Evolutionary conservation across 2,888 invertebrate genomes (phyloP), one percentile per base, ranked within the genome.

Genomic region (Eumerus sabulonum): DNA sequence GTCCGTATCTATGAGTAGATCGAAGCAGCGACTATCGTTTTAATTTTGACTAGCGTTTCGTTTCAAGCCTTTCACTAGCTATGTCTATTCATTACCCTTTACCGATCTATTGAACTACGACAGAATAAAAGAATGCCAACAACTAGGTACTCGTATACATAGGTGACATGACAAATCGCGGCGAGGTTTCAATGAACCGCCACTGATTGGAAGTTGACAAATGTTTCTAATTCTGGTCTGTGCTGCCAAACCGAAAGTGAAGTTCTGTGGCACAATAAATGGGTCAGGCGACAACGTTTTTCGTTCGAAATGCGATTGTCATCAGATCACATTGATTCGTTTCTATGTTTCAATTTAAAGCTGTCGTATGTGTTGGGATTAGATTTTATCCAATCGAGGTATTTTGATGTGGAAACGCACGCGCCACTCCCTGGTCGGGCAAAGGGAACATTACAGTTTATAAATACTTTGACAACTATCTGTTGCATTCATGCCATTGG

Each of bases 401-500:
- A 63, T 13, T 14, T 38, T 40, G 17, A 50, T 38, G 18, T 48
- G 36, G 13, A 44, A 35, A 17, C 42, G 44, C 16, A 27, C 7
- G 27, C 27, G 56, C 9, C 56, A 42, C 66, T 48, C 66, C 66
- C 56, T 44, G 13, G n/a, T 27, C 5, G 40, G 40, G 7, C 36
- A 59, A 47, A 36, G n/a, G 16, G 16, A 63, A 63, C 40, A 51
- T 19, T 4, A 27, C 27, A 44, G 44, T 45, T 53, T 36, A n/a
- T n/a, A 36, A 42, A 56, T 4, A 27, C 27, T 27, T 27, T 27
- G 27, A 27, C 27, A 27, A 27, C 63, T 44, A 67, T 77, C 63
- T 76, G 54, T 60, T 60, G 70, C 53, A 63, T 44, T 54, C 54
- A 9, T 53, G 14, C 27, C 40, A 57, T 40, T 50, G 54, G 64